Conservation (phyloP, 2,113 vertebrate species). For the Brachyhypopomus occidentalis region DNA sequence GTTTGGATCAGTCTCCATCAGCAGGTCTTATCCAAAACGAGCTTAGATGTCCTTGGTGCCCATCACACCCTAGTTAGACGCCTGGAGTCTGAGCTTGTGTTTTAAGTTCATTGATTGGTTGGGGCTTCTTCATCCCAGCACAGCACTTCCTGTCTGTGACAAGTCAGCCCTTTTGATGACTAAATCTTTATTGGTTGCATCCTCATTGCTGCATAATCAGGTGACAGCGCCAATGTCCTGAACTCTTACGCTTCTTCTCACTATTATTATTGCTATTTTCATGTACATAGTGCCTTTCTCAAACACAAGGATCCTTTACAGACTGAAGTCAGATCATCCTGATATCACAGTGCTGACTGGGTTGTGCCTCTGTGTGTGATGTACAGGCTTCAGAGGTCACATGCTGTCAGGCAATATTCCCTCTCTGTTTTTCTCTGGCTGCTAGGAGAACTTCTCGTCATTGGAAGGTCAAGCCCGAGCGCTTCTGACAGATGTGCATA, state of each 20-base stretch:
- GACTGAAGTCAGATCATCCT: not conserved
- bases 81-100: slow-evolving; percentile 40
- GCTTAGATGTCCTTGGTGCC: slow-evolving; percentile 26
- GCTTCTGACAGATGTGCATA: slow-evolving; percentile 5
- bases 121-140: slow-evolving; percentile 28
- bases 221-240: not conserved
- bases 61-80: slow-evolving; percentile 31
- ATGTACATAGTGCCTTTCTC: too few relatives aligned
- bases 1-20: slow-evolving; percentile 44
- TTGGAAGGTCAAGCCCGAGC: slow-evolving; percentile 11
- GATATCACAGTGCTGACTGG: not conserved
- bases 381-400: slow-evolving; percentile 1
- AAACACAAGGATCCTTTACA: too few relatives aligned
- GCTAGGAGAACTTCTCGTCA: not conserved
- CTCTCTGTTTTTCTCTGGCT: not conserved
- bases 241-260: not conserved
- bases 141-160: slow-evolving; percentile 29
- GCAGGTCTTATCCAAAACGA: slow-evolving; percentile 23
- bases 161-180: slow-evolving; percentile 34
- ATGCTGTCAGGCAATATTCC: not conserved
- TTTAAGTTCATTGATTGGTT: slow-evolving; percentile 45
- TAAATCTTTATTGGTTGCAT: slow-evolving; percentile 27
- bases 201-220: not conserved
- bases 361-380: not conserved
- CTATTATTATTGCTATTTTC: too few relatives aligned